Base-by-base conservation (phyloP, 2,888 invertebrate species). In the Ochropleura plecta region DNA sequence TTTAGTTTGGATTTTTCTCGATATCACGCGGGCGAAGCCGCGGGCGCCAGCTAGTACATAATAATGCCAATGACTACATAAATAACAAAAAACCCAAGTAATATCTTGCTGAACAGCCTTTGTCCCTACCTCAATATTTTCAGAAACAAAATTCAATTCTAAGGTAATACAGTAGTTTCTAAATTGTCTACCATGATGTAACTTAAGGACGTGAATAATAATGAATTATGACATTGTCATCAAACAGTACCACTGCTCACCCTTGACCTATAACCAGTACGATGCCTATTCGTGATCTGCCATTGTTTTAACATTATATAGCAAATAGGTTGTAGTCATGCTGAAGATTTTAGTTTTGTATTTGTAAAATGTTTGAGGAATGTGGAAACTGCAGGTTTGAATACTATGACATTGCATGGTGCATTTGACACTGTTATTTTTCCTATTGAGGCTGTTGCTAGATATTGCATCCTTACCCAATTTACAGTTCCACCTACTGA, bases 241-340 rank as follows among this genome's bases (percentile, higher is more conserved):
- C 60, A 81, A 81, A 84, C 75, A 72, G 42, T 70, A 59, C 46
- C 51, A 67, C 78, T 46, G 55, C 55, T 69, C 66, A 85, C 62
- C 86, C 83, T 73, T 82, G 82, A 82, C 82, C 82, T 85, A 78
- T 77, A 77, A 70, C 70, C 73, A 82, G 82, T 68, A 70, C 75
- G 48, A 66, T 70, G 76, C 51, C 70, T 71, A 75, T 77, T 70
- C 57, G 83, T 85, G 85, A 85, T 82, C 70, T 77, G 20, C 60
- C 83, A 82, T 82, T 82, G 83, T 82, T 85, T 81, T 70, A 82
- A 62, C 67, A 65, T 64, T 62, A 75, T 62, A 75, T 40, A 74
- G 49, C 46, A 76, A 82, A 82, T 82, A 85, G 66, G 60, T 85
- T 73, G 64, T 30, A 70, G 78, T 70, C 68, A 82, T 73, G 78